A percentile compares a stretch with the other conserved stretches of the same genome.
These are phyloP conservation scores for Arnoldichthys spilopterus DNA, from an alignment of 2,797 vertebrate genomes.

Conservation along the genomic window DNA sequence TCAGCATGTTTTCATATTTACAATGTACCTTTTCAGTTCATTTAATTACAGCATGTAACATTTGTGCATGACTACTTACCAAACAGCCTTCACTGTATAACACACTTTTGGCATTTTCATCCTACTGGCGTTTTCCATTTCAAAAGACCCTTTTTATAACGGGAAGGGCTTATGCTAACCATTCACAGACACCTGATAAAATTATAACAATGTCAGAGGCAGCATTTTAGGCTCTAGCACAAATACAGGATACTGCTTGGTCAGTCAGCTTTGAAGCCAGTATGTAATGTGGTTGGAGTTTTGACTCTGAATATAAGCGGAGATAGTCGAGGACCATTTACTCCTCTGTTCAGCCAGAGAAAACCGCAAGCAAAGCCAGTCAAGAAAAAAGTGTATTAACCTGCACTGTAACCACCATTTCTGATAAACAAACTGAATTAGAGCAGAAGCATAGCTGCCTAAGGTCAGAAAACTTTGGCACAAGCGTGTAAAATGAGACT, in stretches of 20 bases:
- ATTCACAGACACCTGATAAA: not conserved
- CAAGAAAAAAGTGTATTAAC: not conserved
- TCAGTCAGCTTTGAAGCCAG: not conserved
- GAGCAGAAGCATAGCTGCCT: not conserved
- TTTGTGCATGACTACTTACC: not conserved
- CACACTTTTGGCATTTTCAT: not conserved
- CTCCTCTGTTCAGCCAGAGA: not conserved
- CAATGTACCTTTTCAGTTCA: no score
- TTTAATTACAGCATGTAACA: no score
- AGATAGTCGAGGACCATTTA: not conserved
- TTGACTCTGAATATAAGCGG: not conserved
- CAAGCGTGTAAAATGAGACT: not conserved
- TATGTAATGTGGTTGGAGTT: not conserved
- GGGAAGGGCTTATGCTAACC: not conserved
- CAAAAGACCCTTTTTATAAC: not conserved
- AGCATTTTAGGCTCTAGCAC: not conserved
- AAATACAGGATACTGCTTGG: not conserved
- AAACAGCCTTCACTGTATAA: not conserved
- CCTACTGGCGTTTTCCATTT: not conserved
- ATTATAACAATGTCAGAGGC: not conserved
- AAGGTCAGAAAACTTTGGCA: not conserved
- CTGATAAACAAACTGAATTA: not conserved
- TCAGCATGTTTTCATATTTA: no score
- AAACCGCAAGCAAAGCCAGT: not conserved
- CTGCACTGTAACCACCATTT: not conserved